Evolutionary conservation across 2,113 vertebrate genomes (phyloP).

Genomic region (Aphelocoma coerulescens): DNA sequence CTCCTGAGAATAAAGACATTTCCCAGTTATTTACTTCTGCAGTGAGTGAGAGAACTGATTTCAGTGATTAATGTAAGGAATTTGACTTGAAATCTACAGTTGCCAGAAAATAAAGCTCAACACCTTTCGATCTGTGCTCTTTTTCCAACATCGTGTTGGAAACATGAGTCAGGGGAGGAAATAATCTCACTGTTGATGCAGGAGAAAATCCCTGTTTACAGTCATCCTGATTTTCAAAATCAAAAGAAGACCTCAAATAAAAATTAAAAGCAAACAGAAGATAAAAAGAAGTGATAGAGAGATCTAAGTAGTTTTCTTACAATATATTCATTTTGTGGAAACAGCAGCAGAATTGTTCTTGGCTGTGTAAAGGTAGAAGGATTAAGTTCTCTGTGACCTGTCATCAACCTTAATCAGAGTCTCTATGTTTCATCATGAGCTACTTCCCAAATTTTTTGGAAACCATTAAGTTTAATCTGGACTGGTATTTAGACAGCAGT

Average conservation of each 20-base stretch:
- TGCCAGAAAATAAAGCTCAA: neutral
- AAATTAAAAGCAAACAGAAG: neutral
- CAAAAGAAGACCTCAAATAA: neutral
- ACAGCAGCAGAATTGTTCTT: neutral
- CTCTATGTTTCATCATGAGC: neutral
- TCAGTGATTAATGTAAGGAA: neutral
- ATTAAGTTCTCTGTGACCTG: constrained; percentile 1
- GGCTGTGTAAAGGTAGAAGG: neutral
- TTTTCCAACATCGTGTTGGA: neutral
- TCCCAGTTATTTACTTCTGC: neutral
- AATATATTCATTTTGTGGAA: neutral
- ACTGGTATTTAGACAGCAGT: neutral
- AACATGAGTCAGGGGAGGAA: neutral
- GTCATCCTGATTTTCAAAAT: neutral
- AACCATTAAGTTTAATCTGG: neutral
- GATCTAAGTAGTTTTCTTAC: neutral
- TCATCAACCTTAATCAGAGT: neutral
- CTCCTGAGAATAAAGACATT: neutral
- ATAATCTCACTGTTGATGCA: neutral
- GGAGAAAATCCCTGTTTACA: neutral
- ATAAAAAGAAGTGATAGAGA: neutral
- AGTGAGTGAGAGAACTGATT: neutral
- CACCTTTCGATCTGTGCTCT: neutral
- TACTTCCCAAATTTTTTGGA: neutral
- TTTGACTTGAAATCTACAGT: neutral